Percentiles rank a stretch among this genome's conserved stretches.
Conservation (phyloP, 2,888 invertebrate species). For the Polyommatus icarus region DNA sequence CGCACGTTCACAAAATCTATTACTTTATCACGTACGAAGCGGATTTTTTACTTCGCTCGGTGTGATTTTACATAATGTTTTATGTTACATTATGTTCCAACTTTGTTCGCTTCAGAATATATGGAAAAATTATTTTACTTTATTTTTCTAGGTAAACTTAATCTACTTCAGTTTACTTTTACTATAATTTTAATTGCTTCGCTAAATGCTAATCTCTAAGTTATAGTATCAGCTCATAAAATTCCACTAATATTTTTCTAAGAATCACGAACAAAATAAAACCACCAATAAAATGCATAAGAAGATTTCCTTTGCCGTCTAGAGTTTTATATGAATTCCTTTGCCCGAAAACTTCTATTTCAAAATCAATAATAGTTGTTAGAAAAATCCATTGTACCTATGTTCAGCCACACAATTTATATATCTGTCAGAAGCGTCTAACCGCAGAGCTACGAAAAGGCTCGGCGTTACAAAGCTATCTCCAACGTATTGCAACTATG, state of each 20-base stretch:
- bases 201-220: too few species aligned
- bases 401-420: constrained; percentile 62
- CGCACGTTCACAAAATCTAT: constrained; percentile 52
- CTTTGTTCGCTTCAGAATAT: constrained; percentile 40
- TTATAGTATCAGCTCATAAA: too few species aligned
- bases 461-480: constrained; percentile 31
- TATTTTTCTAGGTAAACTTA: too few species aligned
- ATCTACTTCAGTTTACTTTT: too few species aligned
- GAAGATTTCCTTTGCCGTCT: neutral
- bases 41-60: constrained; percentile 48
- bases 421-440: constrained; percentile 62
- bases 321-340: constrained; percentile 4
- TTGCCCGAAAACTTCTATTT: constrained; percentile 50
- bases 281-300: neutral
- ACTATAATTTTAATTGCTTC: too few species aligned
- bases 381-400: constrained; percentile 59
- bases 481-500: constrained; percentile 30
- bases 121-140: neutral
- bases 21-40: constrained; percentile 64
- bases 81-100: constrained; percentile 44
- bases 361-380: constrained; percentile 60
- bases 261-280: neutral
- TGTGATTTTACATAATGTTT: constrained; percentile 42
- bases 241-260: neutral
- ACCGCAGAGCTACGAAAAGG: constrained; percentile 61